Conservation (phyloP, 2,797 vertebrate genomes). For the Hippocampus kuda region DNA sequence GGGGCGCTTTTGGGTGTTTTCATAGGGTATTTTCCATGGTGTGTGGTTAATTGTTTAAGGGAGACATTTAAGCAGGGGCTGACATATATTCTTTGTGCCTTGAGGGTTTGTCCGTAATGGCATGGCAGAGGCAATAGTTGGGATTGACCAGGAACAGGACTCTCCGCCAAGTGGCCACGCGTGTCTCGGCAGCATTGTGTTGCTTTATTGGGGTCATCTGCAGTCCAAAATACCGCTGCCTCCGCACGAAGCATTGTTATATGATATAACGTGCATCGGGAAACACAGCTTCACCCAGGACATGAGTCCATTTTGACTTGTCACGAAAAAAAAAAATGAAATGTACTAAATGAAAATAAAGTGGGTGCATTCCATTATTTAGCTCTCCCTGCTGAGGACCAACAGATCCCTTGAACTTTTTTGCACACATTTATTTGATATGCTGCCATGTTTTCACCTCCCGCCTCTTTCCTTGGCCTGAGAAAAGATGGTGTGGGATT, state of each 20-base stretch:
- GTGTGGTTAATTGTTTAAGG: slow-evolving; percentile 65
- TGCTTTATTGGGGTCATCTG: not conserved
- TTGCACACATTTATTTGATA: slow-evolving; percentile 21
- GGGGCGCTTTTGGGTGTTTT: slow-evolving; percentile 54
- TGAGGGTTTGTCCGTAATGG: slow-evolving; percentile 49
- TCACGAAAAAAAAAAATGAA: not conserved
- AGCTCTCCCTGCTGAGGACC: slow-evolving; percentile 8
- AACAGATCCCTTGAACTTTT: slow-evolving; percentile 27
- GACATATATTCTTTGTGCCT: slow-evolving; percentile 60
- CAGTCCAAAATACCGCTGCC: not conserved
- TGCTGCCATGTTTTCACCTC: slow-evolving; percentile 36
- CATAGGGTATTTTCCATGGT: slow-evolving; percentile 58
- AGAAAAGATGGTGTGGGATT: slow-evolving; percentile 57
- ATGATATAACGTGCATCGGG: not conserved
- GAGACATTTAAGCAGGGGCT: slow-evolving; percentile 61
- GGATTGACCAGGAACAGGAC: slow-evolving; percentile 36
- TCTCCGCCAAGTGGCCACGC: slow-evolving; percentile 32
- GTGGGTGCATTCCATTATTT: slow-evolving; percentile 6
- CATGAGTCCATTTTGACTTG: slow-evolving; percentile 1
- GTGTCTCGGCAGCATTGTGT: slow-evolving; percentile 18
- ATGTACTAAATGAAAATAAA: slow-evolving; percentile 10
- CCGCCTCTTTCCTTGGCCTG: slow-evolving; percentile 37
- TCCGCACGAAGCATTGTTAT: not conserved
- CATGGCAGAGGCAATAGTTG: slow-evolving; percentile 42
- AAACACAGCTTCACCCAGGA: not conserved